phyloP scores from a whole-genome alignment of 2,888 invertebrate species.

The Cryptus armator region DNA sequence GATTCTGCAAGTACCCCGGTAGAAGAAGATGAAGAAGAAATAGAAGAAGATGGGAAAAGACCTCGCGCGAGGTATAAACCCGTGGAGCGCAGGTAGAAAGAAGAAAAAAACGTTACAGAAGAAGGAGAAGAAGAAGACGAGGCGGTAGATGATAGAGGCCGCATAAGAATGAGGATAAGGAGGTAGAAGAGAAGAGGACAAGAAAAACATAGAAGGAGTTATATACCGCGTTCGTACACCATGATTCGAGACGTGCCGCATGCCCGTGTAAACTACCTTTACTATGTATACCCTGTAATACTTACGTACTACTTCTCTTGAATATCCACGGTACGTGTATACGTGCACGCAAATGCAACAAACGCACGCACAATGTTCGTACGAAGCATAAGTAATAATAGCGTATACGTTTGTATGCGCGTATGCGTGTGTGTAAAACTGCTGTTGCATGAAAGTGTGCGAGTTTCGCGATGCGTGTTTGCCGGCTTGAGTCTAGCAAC shows the following conservation, averaged over 20 bases:
- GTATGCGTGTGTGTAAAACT: constrained; percentile 45
- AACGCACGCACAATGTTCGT: constrained; percentile 20
- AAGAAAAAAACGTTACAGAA: constrained; percentile 32
- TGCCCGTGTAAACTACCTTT: constrained; percentile 54
- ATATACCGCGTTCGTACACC: constrained; percentile 58
- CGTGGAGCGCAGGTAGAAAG: constrained; percentile 34
- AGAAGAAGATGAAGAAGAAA: constrained; percentile 20
- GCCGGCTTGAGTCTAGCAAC: constrained; percentile 55
- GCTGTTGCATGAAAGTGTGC: constrained; percentile 38
- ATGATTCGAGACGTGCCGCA: constrained; percentile 57
- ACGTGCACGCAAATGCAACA: constrained; percentile 44
- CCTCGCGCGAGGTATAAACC: constrained; percentile 58
- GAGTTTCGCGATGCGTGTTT: constrained; percentile 51
- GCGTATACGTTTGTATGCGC: constrained; percentile 46
- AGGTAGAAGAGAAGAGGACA: constrained; percentile 13
- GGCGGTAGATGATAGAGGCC: constrained; percentile 48
- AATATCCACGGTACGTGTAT: constrained; percentile 27
- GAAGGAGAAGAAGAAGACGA: constrained; percentile 31
- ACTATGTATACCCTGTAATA: constrained; percentile 57
- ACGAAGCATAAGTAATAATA: constrained; percentile 4
- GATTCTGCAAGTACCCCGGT: constrained; percentile 47
- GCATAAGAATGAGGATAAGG: constrained; percentile 31
- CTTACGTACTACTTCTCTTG: constrained; percentile 45
- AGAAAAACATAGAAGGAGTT: constrained; percentile 53
- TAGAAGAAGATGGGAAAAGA: constrained; percentile 41